Evolutionary conservation across 2,113 vertebrate species (phyloP).

Genomic region (Tiliqua scincoides): DNA sequence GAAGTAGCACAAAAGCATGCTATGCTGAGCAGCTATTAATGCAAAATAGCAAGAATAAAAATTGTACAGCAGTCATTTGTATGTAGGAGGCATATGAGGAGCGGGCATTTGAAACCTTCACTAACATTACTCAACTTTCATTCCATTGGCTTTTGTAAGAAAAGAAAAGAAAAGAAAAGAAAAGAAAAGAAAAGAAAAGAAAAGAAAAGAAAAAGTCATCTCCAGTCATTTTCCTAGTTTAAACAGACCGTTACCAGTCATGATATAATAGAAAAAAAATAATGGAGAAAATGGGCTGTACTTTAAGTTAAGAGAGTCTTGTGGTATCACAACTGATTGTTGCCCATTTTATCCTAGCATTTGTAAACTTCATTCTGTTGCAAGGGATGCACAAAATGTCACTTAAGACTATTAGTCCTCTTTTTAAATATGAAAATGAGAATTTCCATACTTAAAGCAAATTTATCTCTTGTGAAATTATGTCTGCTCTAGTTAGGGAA

Average conservation of each 20-base stretch:
- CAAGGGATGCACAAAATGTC: not conserved
- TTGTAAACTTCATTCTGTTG: not conserved
- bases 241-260: not conserved
- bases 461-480: fast-evolving
- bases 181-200: too few relatives aligned
- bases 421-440: not conserved
- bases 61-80: not conserved
- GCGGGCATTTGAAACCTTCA: not conserved
- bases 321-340: not conserved
- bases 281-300: not conserved
- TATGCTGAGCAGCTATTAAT: not conserved
- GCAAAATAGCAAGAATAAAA: not conserved
- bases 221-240: not conserved
- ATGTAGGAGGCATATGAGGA: not conserved
- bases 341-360: not conserved
- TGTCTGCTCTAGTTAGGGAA: fast-evolving
- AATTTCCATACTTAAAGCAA: not conserved
- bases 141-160: not conserved
- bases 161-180: too few relatives aligned
- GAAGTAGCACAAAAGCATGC: not conserved
- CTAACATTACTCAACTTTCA: not conserved
- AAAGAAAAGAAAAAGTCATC: not conserved
- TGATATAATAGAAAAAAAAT: not conserved
- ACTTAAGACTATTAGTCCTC: not conserved
- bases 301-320: not conserved